Conservation (phyloP, 2,888 invertebrate genomes). For the Nezara viridula region DNA sequence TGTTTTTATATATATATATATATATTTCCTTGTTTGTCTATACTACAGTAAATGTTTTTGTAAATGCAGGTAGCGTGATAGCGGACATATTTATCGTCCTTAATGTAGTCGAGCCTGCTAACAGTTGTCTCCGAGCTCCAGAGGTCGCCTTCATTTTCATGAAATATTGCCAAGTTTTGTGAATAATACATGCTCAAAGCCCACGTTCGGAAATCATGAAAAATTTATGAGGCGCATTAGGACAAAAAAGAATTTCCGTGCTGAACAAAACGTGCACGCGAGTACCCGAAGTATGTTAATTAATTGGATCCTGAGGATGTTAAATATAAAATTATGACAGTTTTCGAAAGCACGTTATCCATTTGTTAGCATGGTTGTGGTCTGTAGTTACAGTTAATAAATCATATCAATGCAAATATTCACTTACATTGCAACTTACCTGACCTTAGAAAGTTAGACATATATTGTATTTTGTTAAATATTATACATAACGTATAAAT, state of each 20-base stretch:
- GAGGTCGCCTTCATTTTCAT: background rate
- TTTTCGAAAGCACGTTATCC: background rate
- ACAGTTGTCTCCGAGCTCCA: background rate
- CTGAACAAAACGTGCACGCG: background rate
- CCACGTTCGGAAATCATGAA: conserved; percentile 5
- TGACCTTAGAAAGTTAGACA: too few relatives aligned
- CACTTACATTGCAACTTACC: too few relatives aligned
- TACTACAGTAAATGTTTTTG: background rate
- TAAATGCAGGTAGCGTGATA: background rate
- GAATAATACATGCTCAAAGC: conserved; percentile 1
- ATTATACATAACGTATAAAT: too few relatives aligned
- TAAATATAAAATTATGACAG: background rate
- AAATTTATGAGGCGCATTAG: background rate
- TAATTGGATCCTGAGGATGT: background rate
- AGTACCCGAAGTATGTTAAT: background rate
- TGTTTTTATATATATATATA: too few relatives aligned
- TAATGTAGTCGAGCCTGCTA: background rate
- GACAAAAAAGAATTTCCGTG: background rate
- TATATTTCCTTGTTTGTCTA: too few relatives aligned
- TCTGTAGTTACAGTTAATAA: background rate
- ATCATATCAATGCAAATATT: background rate
- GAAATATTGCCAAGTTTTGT: background rate
- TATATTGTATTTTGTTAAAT: too few relatives aligned
- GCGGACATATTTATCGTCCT: background rate
- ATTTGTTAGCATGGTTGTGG: background rate